These are phyloP conservation scores for Agrochola circellaris DNA, from an alignment of 2,888 invertebrate species.

Conservation along the genomic window DNA sequence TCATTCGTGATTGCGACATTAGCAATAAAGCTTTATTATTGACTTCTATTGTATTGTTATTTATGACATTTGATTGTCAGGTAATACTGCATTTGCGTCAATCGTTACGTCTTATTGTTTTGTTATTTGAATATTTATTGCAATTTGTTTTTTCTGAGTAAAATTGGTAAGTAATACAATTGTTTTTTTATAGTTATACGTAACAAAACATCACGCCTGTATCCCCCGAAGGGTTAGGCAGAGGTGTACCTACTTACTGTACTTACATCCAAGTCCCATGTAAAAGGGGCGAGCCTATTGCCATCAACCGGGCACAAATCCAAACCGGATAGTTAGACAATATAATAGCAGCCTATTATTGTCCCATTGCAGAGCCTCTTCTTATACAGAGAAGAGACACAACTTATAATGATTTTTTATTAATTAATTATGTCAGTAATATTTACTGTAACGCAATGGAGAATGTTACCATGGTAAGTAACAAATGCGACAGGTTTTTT, in stretches of 20 bases:
- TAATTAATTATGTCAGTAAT: not conserved
- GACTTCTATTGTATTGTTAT: constrained; percentile 60
- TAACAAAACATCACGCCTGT: too few relatives aligned
- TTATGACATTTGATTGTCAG: constrained; percentile 57
- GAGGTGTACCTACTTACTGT: too few relatives aligned
- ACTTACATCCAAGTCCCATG: too few relatives aligned
- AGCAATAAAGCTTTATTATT: constrained; percentile 47
- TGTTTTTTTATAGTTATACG: not conserved
- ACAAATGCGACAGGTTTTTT: constrained; percentile 4
- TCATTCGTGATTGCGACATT: constrained; percentile 54
- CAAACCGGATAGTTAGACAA: too few relatives aligned
- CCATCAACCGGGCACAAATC: too few relatives aligned
- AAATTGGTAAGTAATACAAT: not conserved
- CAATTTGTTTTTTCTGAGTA: not conserved
- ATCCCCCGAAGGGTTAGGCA: too few relatives aligned
- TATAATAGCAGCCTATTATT: too few relatives aligned
- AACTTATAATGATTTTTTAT: not conserved
- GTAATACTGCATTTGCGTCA: constrained; percentile 27
- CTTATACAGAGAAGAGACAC: too few relatives aligned
- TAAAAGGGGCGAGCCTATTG: too few relatives aligned
- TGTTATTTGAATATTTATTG: constrained; percentile 33
- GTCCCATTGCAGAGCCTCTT: too few relatives aligned
- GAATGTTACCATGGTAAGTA: constrained; percentile 14
- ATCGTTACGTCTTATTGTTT: constrained; percentile 19
- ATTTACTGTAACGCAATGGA: not conserved